Conservation (phyloP, 1,140 invertebrate genomes). For the Heliconius himera region DNA sequence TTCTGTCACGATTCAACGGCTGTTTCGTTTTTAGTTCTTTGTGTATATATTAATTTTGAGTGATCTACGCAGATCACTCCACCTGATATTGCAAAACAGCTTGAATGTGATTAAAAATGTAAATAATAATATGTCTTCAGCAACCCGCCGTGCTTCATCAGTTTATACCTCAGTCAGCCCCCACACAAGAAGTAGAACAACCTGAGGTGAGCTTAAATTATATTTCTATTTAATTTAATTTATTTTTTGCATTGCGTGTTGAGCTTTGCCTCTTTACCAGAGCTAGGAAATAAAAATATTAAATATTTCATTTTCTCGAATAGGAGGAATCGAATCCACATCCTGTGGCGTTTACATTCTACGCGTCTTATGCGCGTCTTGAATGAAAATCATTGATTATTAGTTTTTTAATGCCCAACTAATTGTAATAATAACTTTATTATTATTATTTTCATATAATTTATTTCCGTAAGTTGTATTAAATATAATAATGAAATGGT, state of each 20-base stretch:
- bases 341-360: too few relatives aligned
- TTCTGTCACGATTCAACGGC: background rate
- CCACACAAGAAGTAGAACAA: conserved; percentile 73
- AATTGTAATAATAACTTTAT: too few relatives aligned
- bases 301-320: too few relatives aligned
- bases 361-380: too few relatives aligned
- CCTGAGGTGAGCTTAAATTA: conserved; percentile 57
- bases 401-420: too few relatives aligned
- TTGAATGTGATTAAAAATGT: too few relatives aligned
- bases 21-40: background rate
- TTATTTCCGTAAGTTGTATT: background rate
- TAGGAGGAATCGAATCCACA: too few relatives aligned
- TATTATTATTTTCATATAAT: background rate
- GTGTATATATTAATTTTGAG: background rate
- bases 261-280: too few relatives aligned
- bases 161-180: conserved; percentile 72
- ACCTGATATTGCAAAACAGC: too few relatives aligned
- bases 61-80: too few relatives aligned
- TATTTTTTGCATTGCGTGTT: background rate
- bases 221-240: background rate
- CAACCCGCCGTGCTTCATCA: conserved; percentile 67
- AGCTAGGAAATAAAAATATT: too few relatives aligned
- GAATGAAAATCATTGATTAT: too few relatives aligned
- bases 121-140: conserved; percentile 45
- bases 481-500: background rate